These are phyloP conservation scores for Meliscaeva auricollis DNA, from an alignment of 2,888 invertebrate genomes.

Conservation along the genomic window DNA sequence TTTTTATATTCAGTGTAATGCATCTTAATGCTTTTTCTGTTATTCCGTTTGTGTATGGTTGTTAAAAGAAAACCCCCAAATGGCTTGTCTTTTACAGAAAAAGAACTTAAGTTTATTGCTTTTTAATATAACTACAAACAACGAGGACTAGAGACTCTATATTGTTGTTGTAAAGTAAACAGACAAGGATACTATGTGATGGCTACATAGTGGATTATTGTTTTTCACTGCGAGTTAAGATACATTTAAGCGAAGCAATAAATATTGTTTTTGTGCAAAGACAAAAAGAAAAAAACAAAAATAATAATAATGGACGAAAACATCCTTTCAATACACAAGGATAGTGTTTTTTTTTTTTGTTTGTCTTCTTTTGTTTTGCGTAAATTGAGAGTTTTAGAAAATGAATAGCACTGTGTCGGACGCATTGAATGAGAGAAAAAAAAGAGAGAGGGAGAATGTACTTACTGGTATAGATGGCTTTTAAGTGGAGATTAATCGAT, in stretches of 20 bases:
- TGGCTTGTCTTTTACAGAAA: slow-evolving; percentile 55
- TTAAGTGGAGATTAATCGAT: slow-evolving; percentile 45
- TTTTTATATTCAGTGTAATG: slow-evolving; percentile 60
- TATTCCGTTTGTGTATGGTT: slow-evolving; percentile 45
- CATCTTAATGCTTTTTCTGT: slow-evolving; percentile 63
- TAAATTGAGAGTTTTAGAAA: slow-evolving; percentile 50
- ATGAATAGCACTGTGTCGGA: slow-evolving; percentile 67
- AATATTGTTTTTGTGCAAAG: slow-evolving; percentile 60
- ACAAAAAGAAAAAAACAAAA: not conserved
- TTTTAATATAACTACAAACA: slow-evolving; percentile 66
- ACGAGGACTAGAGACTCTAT: slow-evolving; percentile 13
- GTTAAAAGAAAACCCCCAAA: slow-evolving; percentile 64
- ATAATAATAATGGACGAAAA: slow-evolving; percentile 33
- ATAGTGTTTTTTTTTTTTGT: slow-evolving; percentile 48
- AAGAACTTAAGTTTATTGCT: slow-evolving; percentile 72
- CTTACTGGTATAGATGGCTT: slow-evolving; percentile 13
- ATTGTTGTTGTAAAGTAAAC: not conserved
- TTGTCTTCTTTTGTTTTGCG: slow-evolving; percentile 59
- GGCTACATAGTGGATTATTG: slow-evolving; percentile 68
- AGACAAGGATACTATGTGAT: not conserved
- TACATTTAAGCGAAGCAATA: slow-evolving; percentile 68
- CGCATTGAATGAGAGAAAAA: slow-evolving; percentile 13
- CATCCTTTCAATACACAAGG: slow-evolving; percentile 34
- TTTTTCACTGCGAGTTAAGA: slow-evolving; percentile 43
- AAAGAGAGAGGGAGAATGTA: not conserved